A percentile compares a stretch with the other conserved stretches of the same genome.
phyloP scores from a whole-genome alignment of 2,113 vertebrate species.

The Notechis scutatus region DNA sequence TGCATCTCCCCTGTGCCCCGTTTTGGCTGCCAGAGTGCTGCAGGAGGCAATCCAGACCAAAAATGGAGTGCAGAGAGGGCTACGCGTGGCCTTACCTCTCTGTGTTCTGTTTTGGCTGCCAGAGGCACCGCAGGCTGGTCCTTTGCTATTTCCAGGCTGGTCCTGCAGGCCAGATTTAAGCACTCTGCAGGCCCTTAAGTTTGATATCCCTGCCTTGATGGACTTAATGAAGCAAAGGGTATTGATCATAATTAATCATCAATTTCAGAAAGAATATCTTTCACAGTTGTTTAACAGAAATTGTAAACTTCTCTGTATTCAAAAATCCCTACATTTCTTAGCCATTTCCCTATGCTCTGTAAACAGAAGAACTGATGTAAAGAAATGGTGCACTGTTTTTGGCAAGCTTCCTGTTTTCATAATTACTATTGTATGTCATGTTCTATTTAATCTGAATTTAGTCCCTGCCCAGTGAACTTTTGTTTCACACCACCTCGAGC shows the following conservation, averaged over 20 bases:
- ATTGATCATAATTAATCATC: neutral
- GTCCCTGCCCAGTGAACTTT: neutral
- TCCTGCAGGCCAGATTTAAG: no score
- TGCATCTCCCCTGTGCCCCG: no score
- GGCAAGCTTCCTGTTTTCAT: neutral
- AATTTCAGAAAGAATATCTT: neutral
- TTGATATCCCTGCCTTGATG: no score
- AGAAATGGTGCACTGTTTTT: neutral
- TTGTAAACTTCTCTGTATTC: neutral
- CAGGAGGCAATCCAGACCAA: no score
- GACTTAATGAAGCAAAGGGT: neutral
- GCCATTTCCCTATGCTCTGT: neutral
- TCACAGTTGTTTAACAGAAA: neutral
- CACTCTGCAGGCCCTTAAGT: no score
- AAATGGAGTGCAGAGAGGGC: no score
- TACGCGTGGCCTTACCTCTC: no score
- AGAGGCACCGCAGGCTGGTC: no score
- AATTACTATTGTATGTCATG: neutral
- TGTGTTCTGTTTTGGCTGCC: no score
- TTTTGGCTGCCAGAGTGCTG: no score
- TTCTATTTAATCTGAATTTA: conserved; percentile 5
- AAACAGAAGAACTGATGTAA: neutral
- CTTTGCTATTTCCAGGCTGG: no score
- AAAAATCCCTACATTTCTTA: neutral
- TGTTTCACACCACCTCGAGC: neutral